Base-by-base conservation (phyloP, 2,888 invertebrate genomes). In the Drosophila borealis region DNA sequence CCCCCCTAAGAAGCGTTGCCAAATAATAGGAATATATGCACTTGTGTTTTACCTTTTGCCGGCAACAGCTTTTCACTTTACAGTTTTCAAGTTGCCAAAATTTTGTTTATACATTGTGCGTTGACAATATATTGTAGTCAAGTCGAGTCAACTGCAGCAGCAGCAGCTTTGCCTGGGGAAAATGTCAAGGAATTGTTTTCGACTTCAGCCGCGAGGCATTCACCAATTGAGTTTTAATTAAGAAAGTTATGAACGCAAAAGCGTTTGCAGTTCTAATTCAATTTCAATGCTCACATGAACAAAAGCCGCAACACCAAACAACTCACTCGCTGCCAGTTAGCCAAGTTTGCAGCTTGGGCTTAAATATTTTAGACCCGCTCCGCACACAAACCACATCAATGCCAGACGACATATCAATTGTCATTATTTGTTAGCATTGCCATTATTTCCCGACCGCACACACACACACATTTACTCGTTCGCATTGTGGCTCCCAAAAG, bases 201-300 rank as follows among this genome's bases (percentile, higher is more conserved):
- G 64, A 65, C 39, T 62, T 54, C 42, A 19, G 49, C 74, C 63
- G 62, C 57, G 67, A 56, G 78, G 80, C 80, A 80, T 74, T 74
- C 65, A 65, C 33, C 83, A 73, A 82, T 82, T 82, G 73, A 85
- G 81, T 85, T 81, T 85, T 84, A 84, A 84, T 84, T 85, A 85
- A 85, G 78, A 84, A 84, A 84, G 83, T 84, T 84, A 67, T 66
- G 66, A 55, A 56, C 54, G 50, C 70, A 70, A 54, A 67, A 60
- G 73, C 70, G 69, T 75, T 73, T 71, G 57, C 56, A 80, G 66
- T 49, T 62, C 60, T 71, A 62, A 73, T 78, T 73, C 17, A 76
- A 76, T 76, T 76, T 68, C 69, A 69, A 59, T 42, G 51, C 33
- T 42, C 41, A 17, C 17, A 36, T 13, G 36, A 13, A 56, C 59